phyloP scores from a whole-genome alignment of 2,113 vertebrate species.

The Myrmophylax atrothorax region DNA sequence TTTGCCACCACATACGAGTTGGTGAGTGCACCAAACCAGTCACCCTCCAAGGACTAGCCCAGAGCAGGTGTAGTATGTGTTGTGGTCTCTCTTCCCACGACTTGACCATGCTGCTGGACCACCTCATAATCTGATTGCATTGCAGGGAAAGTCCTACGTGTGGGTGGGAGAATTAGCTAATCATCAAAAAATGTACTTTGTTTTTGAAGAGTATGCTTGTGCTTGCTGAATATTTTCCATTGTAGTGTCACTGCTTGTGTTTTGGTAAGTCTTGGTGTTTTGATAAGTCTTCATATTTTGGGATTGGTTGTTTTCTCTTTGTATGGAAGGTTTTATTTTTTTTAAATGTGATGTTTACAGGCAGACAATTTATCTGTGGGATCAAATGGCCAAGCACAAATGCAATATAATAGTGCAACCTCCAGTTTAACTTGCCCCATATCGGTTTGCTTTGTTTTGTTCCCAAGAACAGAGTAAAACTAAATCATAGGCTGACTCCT shows the following conservation, averaged over 20 bases:
- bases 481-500: background rate
- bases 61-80: background rate
- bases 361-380: background rate
- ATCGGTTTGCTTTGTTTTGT: background rate
- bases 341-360: background rate
- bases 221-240: background rate
- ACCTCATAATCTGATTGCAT: background rate
- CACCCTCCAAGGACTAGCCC: background rate
- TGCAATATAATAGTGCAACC: background rate
- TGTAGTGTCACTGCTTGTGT: background rate
- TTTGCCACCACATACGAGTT: background rate
- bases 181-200: background rate
- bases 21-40: accelerated
- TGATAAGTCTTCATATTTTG: background rate
- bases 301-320: background rate
- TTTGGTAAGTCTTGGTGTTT: background rate
- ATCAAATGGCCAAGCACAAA: background rate
- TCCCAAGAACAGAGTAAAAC: too few species aligned
- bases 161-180: background rate
- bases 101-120: background rate
- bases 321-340: background rate
- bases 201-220: background rate
- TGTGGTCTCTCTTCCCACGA: background rate
- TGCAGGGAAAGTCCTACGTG: accelerated
- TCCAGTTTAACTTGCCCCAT: accelerated